Conservation (phyloP, 2,797 vertebrate genomes). For the Cynodonichthys magdalenae region DNA sequence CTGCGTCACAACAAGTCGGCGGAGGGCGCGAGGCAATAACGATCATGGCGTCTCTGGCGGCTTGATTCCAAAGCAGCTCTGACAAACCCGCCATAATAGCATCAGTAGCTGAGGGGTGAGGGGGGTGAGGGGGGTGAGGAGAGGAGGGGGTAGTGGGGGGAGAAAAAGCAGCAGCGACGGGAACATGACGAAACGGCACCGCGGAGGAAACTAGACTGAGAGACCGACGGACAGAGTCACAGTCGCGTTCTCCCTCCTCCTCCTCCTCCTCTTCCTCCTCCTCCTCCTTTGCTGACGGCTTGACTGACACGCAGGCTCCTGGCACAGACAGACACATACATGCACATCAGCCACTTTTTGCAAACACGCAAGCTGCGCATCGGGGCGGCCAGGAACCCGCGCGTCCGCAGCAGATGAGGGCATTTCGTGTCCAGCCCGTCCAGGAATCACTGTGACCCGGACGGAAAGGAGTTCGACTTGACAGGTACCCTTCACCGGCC, state of each 20-base stretch:
- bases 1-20: constrained; percentile 88
- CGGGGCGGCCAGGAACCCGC: constrained; percentile 72
- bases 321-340: constrained; percentile 68
- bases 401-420: constrained; percentile 68
- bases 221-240: constrained; percentile 64
- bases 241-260: constrained; percentile 17
- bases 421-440: constrained; percentile 76
- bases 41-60: constrained; percentile 85
- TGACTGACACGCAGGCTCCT: constrained; percentile 75
- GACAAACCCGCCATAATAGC: constrained; percentile 75
- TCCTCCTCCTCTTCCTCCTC: constrained; percentile 31
- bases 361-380: constrained; percentile 71
- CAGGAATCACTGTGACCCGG: constrained; percentile 81
- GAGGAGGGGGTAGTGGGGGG: constrained; percentile 16
- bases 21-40: constrained; percentile 78
- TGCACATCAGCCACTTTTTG: constrained; percentile 72
- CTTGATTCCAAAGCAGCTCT: constrained; percentile 76
- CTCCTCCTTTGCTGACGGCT: constrained; percentile 64
- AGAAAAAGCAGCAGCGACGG: constrained; percentile 53
- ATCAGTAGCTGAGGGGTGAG: constrained; percentile 60
- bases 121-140: constrained; percentile 1
- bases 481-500: constrained; percentile 77
- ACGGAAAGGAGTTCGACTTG: constrained; percentile 78
- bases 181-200: constrained; percentile 79
- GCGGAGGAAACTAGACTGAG: constrained; percentile 73